Evolutionary conservation across 2,888 invertebrate species (phyloP).

Genomic region (Andrena praecox): DNA sequence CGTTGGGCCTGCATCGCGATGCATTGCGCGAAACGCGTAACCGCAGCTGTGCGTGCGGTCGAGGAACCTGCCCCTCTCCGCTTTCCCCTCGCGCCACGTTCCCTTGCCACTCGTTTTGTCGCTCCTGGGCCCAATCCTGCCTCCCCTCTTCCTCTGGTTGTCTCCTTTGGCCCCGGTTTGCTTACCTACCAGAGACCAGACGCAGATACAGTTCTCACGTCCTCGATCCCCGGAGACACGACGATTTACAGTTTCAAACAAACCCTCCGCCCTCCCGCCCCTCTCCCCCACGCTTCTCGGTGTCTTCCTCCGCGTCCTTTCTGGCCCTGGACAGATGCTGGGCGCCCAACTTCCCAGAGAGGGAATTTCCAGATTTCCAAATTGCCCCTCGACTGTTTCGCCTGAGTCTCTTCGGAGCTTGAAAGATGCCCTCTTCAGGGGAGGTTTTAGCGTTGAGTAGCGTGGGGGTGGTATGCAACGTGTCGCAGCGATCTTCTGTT

Average conservation of each 20-base stretch:
- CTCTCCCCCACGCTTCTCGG: background rate
- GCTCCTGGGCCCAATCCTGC: background rate
- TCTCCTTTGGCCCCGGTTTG: constrained; percentile 59
- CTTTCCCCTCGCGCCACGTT: background rate
- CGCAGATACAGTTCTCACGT: constrained; percentile 79
- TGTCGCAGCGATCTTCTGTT: no score
- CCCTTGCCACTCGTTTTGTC: constrained; percentile 11
- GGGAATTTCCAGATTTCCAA: constrained; percentile 44
- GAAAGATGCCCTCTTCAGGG: no score
- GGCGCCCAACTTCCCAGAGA: background rate
- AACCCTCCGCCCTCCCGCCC: constrained; percentile 42
- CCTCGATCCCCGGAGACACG: constrained; percentile 71
- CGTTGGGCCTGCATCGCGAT: constrained; percentile 15
- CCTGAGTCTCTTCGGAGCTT: background rate
- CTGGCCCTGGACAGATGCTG: constrained; percentile 45
- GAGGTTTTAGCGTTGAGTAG: no score
- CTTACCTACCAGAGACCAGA: constrained; percentile 72
- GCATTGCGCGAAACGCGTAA: constrained; percentile 83
- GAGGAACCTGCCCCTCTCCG: constrained; percentile 47
- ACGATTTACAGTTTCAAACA: constrained; percentile 74
- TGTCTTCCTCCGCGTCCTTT: constrained; percentile 1
- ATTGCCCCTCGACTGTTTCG: constrained; percentile 19
- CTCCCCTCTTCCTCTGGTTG: constrained; percentile 32
- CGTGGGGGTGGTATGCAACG: no score
- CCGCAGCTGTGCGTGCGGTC: constrained; percentile 83